These are phyloP conservation scores for Eristalis arbustorum DNA, from an alignment of 2,888 invertebrate species.

Conservation along the genomic window DNA sequence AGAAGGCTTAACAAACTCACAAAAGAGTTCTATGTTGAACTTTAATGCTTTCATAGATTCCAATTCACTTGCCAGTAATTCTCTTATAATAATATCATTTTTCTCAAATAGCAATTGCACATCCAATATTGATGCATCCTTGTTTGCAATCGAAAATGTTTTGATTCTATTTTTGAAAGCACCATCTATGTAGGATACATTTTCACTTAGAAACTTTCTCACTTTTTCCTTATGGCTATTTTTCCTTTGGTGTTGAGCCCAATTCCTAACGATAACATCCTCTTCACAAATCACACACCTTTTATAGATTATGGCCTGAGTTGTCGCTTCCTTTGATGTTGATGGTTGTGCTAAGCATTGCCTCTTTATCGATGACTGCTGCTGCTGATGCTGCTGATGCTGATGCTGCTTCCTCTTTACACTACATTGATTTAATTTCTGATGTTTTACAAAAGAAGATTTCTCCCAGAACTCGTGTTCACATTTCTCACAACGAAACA, in stretches of 20 bases:
- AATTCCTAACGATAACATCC: neutral
- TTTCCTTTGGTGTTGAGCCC: constrained; percentile 2
- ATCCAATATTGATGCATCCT: neutral
- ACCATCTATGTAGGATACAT: neutral
- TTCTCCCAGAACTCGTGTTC: too few species aligned
- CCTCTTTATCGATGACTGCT: too few species aligned
- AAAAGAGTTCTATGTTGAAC: neutral
- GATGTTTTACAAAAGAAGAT: too few species aligned
- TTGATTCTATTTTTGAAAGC: neutral
- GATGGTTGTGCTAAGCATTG: too few species aligned
- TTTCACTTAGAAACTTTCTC: neutral
- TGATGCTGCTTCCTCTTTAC: too few species aligned
- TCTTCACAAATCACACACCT: neutral
- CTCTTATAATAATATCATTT: neutral
- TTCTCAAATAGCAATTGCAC: neutral
- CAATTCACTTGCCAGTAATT: neutral
- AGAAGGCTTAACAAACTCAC: neutral
- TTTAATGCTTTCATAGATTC: neutral
- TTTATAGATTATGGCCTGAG: neutral
- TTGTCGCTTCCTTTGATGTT: too few species aligned
- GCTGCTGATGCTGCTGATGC: too few species aligned
- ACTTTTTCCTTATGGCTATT: neutral
- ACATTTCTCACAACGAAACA: too few species aligned
- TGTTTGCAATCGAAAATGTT: neutral
- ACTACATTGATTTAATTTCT: too few species aligned